These are phyloP conservation scores for Nesidiocoris tenuis DNA, from an alignment of 2,888 invertebrate species.

Conservation along the genomic window DNA sequence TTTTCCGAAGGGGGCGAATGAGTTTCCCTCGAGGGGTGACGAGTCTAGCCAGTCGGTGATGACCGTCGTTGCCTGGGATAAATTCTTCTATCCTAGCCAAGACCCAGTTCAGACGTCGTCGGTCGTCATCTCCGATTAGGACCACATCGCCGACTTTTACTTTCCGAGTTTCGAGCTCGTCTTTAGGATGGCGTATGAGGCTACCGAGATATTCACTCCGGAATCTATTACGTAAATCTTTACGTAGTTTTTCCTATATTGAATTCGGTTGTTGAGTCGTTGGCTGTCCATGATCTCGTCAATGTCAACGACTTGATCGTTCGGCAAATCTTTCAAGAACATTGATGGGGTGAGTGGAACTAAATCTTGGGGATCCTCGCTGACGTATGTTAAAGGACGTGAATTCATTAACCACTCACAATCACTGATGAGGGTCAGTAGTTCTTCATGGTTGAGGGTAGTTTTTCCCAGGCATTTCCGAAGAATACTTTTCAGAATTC, in stretches of 20 bases:
- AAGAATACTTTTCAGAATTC: background rate
- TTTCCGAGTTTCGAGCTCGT: background rate
- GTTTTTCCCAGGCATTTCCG: background rate
- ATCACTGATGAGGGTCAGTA: background rate
- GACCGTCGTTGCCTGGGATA: background rate
- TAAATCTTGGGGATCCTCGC: constrained; percentile 10
- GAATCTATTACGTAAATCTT: background rate
- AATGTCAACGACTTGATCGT: background rate
- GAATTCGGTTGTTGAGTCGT: background rate
- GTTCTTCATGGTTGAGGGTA: background rate
- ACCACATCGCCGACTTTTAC: background rate
- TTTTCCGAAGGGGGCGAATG: background rate
- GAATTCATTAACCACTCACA: background rate
- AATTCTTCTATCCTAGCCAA: background rate
- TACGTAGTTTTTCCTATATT: background rate
- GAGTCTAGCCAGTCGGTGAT: background rate
- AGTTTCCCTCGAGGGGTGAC: background rate
- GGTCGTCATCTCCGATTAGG: background rate
- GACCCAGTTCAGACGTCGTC: background rate
- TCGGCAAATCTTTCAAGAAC: background rate
- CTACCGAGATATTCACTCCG: background rate
- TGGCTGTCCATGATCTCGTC: background rate
- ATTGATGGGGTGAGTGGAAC: constrained; percentile 1
- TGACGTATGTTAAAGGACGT: constrained; percentile 6
- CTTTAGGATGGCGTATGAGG: background rate